These are phyloP conservation scores for Haemorhous mexicanus DNA, from an alignment of 2,113 vertebrate genomes.

Conservation along the genomic window DNA sequence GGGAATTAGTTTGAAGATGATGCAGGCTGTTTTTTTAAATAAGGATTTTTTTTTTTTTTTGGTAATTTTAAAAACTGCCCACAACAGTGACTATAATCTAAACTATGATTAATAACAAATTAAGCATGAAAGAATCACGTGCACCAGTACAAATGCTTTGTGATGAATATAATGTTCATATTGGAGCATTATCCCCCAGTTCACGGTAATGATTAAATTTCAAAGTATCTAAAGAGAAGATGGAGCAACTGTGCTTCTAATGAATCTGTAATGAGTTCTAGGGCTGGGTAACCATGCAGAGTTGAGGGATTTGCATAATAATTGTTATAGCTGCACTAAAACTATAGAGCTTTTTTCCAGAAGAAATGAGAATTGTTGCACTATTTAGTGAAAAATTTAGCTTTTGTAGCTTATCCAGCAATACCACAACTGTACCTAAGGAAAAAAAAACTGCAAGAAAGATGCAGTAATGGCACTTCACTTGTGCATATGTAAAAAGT, in stretches of 20 bases:
- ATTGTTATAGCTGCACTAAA: conserved; percentile 2
- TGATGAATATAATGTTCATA: conserved; percentile 13
- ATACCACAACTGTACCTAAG: neutral
- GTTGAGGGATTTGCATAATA: conserved; percentile 42
- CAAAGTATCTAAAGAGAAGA: conserved; percentile 29
- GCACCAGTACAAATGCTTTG: conserved; percentile 11
- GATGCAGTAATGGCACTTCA: neutral
- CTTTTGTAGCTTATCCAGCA: neutral
- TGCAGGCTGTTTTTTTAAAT: neutral
- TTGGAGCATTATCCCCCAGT: neutral
- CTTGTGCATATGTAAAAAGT: neutral
- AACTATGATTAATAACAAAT: conserved; percentile 36
- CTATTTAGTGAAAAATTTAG: neutral
- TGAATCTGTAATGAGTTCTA: conserved; percentile 60
- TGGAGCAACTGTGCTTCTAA: conserved; percentile 47
- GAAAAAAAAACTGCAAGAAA: neutral
- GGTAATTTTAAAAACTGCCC: neutral
- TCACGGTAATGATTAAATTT: conserved; percentile 37
- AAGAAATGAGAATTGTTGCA: neutral
- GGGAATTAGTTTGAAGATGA: neutral
- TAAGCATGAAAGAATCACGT: conserved; percentile 14
- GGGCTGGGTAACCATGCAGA: conserved; percentile 15
- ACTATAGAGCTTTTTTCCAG: neutral
- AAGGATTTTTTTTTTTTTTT: no score
- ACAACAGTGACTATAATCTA: neutral